These are phyloP conservation scores for Cygnus olor DNA, from an alignment of 2,797 vertebrate genomes.

Conservation along the genomic window DNA sequence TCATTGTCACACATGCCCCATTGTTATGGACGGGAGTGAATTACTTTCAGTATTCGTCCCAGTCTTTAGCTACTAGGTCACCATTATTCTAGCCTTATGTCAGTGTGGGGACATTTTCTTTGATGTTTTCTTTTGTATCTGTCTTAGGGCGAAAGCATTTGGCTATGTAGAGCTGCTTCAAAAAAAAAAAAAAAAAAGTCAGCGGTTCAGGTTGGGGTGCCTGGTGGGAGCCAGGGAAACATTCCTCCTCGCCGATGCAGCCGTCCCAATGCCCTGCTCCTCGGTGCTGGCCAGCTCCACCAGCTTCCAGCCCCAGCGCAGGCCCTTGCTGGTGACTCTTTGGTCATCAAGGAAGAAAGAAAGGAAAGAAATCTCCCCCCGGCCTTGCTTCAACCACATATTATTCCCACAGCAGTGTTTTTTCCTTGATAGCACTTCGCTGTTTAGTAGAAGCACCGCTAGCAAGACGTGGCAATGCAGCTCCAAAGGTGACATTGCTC, in stretches of 20 bases:
- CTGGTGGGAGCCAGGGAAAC: slow-evolving; percentile 53
- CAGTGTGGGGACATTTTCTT: slow-evolving; percentile 81
- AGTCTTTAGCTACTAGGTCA: slow-evolving; percentile 82
- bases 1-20: slow-evolving; percentile 83
- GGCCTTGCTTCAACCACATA: not conserved
- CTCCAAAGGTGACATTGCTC: not conserved
- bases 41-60: slow-evolving; percentile 83
- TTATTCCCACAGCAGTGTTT: not conserved
- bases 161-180: slow-evolving; percentile 1
- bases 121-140: slow-evolving; percentile 82
- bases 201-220: slow-evolving; percentile 57
- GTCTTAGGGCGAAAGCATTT: slow-evolving; percentile 69
- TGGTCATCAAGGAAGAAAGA: not conserved
- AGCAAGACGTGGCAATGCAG: not conserved
- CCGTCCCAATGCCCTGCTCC: not conserved
- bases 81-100: slow-evolving; percentile 84
- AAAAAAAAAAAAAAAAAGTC: slow-evolving; percentile 28
- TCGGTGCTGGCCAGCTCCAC: not conserved
- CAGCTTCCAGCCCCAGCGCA: not conserved
- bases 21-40: slow-evolving; percentile 82
- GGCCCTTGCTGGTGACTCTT: not conserved
- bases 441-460: not conserved
- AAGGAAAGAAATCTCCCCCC: not conserved
- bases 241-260: fast-evolving
- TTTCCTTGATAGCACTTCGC: not conserved